A percentile compares a stretch with the other conserved stretches of the same genome.
Conservation (phyloP, 2,888 invertebrate species). For the Imbricaverruca yamaguchii region DNA sequence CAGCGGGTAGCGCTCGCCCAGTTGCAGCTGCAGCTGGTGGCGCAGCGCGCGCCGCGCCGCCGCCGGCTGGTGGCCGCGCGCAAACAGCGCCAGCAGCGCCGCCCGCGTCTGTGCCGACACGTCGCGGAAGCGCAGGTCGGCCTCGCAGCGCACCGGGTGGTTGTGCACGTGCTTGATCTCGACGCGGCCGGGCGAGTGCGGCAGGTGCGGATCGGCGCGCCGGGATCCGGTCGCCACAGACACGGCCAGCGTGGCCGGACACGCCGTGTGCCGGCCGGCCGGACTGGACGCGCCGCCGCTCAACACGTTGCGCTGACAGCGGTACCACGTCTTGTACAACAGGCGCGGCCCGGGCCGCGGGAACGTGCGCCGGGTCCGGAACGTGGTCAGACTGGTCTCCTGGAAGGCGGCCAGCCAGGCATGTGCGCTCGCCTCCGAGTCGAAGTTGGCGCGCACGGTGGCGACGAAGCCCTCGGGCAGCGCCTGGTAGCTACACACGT, state of each 20-base stretch:
- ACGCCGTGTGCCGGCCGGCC: conserved; percentile 1
- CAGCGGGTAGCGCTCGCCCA: background rate
- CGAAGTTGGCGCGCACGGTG: conserved; percentile 66
- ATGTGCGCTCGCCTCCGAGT: conserved; percentile 74
- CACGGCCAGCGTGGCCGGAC: background rate
- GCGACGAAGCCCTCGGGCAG: conserved; percentile 49
- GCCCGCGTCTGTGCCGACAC: background rate
- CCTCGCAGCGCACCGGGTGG: conserved; percentile 2
- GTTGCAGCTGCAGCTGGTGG: conserved; percentile 7
- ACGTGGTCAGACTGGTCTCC: conserved; percentile 63
- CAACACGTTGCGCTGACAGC: conserved; percentile 26
- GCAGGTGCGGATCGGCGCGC: conserved; percentile 6
- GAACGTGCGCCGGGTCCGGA: conserved; percentile 52
- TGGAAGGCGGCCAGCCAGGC: conserved; percentile 85
- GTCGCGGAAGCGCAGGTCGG: conserved; percentile 13
- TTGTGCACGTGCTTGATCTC: conserved; percentile 6
- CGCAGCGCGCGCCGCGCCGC: conserved; percentile 6
- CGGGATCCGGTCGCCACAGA: conserved; percentile 36
- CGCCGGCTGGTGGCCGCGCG: background rate
- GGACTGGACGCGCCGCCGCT: background rate
- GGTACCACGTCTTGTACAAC: conserved; percentile 28
- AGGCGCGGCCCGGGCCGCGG: conserved; percentile 25
- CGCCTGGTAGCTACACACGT: background rate
- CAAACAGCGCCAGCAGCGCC: background rate
- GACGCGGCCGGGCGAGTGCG: background rate